A percentile compares a stretch with the other conserved stretches of the same genome.
phyloP scores from a whole-genome alignment of 2,888 invertebrate genomes.

The Heliconius ismenius region DNA sequence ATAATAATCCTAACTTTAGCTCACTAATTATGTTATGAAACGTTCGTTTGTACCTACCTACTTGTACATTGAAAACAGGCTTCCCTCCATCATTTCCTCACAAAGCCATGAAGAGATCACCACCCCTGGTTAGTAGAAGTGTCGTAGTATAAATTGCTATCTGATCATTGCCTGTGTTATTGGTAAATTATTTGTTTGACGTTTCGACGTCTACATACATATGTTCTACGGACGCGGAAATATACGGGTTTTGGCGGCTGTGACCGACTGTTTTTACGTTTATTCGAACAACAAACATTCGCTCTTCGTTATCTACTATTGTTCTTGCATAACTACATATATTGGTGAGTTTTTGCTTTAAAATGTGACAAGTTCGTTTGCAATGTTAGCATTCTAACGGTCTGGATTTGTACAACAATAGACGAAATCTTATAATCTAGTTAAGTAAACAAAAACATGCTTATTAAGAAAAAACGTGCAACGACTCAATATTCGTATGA shows the following conservation, averaged over 20 bases:
- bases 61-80: constrained; percentile 1
- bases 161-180: constrained; percentile 33
- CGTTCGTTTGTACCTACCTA: not conserved
- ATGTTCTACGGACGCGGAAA: constrained; percentile 28
- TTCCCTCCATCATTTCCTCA: not conserved
- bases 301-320: constrained; percentile 45
- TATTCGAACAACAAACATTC: constrained; percentile 44
- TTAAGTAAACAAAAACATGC: not conserved
- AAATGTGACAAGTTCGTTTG: constrained; percentile 36
- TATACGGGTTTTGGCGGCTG: constrained; percentile 38
- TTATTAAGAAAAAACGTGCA: not conserved
- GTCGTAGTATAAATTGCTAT: constrained; percentile 22
- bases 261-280: constrained; percentile 41
- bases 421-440: not conserved
- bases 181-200: constrained; percentile 45
- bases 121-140: constrained; percentile 15
- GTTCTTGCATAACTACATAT: constrained; percentile 45
- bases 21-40: not conserved
- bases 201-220: constrained; percentile 40
- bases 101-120: constrained; percentile 16
- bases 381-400: constrained; percentile 25
- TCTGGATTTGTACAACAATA: constrained; percentile 2
- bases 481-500: not conserved
- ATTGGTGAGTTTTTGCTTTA: constrained; percentile 37
- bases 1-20: not conserved